Conservation (phyloP, 2,888 invertebrate genomes). For the Zootermopsis nevadensis region DNA sequence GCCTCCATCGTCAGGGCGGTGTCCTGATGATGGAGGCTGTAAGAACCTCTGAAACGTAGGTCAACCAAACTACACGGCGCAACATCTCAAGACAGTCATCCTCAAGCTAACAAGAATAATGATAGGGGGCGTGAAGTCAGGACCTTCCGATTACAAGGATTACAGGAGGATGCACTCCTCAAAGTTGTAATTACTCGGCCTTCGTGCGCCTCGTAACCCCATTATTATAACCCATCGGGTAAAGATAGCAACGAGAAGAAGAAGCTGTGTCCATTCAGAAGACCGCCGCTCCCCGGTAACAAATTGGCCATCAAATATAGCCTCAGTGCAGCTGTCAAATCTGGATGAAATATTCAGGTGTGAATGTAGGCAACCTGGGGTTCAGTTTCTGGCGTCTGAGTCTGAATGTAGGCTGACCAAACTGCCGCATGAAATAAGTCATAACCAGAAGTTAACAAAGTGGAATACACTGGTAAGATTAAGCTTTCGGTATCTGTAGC, state of each 20-base stretch:
- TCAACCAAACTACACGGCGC: too few species aligned
- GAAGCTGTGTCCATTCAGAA: neutral
- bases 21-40: too few species aligned
- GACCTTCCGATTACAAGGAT: constrained; percentile 17
- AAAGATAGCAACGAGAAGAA: neutral
- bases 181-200: constrained; percentile 22
- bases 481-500: too few species aligned
- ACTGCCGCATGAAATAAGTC: too few species aligned
- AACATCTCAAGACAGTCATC: too few species aligned
- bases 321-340: neutral
- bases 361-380: too few species aligned
- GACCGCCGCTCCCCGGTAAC: neutral
- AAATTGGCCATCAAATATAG: neutral
- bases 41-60: too few species aligned
- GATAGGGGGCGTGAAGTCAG: constrained; percentile 12
- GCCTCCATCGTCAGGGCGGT: too few species aligned
- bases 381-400: too few species aligned
- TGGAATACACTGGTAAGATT: too few species aligned
- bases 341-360: neutral
- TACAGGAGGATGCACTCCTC: constrained; percentile 11
- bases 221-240: constrained; percentile 2
- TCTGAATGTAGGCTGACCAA: too few species aligned
- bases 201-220: neutral
- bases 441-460: too few species aligned
- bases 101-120: constrained; percentile 5